Evolutionary conservation across 1,140 invertebrate species (phyloP), one percentile per base, ranked within the genome.

Genomic region (Calycopis cecrops): DNA sequence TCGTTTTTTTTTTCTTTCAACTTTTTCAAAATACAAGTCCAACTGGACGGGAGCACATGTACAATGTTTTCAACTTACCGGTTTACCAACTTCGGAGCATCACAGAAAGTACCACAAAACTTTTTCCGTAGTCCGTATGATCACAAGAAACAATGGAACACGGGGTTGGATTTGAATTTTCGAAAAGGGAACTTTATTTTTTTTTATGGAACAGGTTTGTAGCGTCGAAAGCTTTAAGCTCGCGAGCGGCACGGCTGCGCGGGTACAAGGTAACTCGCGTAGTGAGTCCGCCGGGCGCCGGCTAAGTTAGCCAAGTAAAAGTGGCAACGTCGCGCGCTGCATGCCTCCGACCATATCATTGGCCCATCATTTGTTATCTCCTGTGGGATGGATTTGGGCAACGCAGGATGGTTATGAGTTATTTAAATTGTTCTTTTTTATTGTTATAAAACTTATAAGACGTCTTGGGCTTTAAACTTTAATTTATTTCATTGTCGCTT

Each of bases 341-440:
- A 44, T 44, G 40, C 9, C 40, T 12, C 40, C 21, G 21, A 28
- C 21, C 21, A 28, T 28, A 28, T 28, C 21, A 28, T 28, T 28
- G 21, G 21, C 21, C 21, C 21, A 28, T 28, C 21, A 28, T 28
- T 28, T 28, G 38, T 44, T 44, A 44, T 44, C 40, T 44, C 40
- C 40, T 44, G 40, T 44, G 40, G 40, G 40, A 44, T 44, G 40
- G 16, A 44, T 44, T 44, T 44, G 40, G 40, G 40, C 12, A 44
- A 10, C 11, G 3, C 6, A 3, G 21, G 6, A 28, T 28, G 6
- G 21, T 28, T 28, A 28, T 28, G 21, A 28, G 21, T 2, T 28
- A 28, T 28, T 28, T 28, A 3, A 3, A 28, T 37, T 37, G 16
- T 17, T 16, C 3, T 44, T 16, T 17, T 44, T 44, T 44, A 16